Base-by-base conservation (phyloP, 2,797 vertebrate genomes). In the Parauchenoglanis punctatus region DNA sequence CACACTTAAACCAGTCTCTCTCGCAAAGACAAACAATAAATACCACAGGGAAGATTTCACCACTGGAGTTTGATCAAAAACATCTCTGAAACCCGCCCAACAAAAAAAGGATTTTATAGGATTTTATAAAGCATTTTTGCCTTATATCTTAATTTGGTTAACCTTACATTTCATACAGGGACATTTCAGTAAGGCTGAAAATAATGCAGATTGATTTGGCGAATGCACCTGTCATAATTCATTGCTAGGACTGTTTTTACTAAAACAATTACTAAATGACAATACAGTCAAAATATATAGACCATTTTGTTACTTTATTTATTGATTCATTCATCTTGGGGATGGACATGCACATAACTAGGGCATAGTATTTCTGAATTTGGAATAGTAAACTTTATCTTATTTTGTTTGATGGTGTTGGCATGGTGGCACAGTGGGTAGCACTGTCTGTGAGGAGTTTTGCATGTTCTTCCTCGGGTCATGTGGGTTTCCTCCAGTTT, bases 321-420 rank as follows among this genome's bases (percentile, higher is more conserved):
- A 77, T 28, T 77, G 25, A 28, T 54, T 77, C n/a, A 77, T 77
- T 56, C 44, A 52, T 75, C 72, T 52, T 78, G 76, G 52, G 15
- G 31, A 56, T 56, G 7, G 2, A 78, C 7, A 56, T n/a, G 20
- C 56, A 28, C 13, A 8, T 3, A 56, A 46, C 20, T 25, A 52
- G 72, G 11, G 44, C 12, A 58, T 49, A 31, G 2, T 18, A 78
- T 20, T 58, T 40, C 28, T 40, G 28, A 58, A 56, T 31, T 31
- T 31, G n/a, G 18, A 58, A 56, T 35, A 58, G 8, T 15, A 75
- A 12, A 75, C 52, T 75, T 25, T 49, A 52, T 15, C 72, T 49
- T 35, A 25, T 80, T 80, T 80, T 35, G 76, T 80, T 80, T 58
- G 54, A 58, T n/a, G 52, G 76, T 52, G 73, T 12, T 76, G 72